These are phyloP conservation scores for Ischnus inquisitorius DNA, from an alignment of 2,888 invertebrate genomes.

Conservation along the genomic window DNA sequence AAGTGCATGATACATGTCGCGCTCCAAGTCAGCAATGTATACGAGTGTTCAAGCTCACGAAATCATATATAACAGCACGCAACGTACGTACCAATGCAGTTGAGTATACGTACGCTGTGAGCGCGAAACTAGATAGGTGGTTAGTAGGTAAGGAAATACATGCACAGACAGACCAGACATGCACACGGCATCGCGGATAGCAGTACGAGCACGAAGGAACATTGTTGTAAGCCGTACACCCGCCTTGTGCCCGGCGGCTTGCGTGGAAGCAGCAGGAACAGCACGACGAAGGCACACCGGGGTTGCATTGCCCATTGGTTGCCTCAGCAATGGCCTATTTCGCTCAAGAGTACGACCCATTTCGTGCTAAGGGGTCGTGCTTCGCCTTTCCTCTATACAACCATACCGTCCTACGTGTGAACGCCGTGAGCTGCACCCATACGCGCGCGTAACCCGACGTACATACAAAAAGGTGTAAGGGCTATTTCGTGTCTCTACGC, in stretches of 20 bases:
- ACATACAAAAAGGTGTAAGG: constrained; percentile 72
- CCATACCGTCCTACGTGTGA: constrained; percentile 34
- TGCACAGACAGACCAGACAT: constrained; percentile 48
- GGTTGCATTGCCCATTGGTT: constrained; percentile 80
- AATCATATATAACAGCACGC: constrained; percentile 45
- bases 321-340: constrained; percentile 82
- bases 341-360: constrained; percentile 82
- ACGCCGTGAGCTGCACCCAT: not conserved
- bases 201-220: constrained; percentile 38
- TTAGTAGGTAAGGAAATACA: constrained; percentile 47
- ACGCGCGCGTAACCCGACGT: not conserved
- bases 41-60: constrained; percentile 40
- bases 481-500: constrained; percentile 61
- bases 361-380: constrained; percentile 78
- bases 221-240: constrained; percentile 36
- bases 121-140: constrained; percentile 33
- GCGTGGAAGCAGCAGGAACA: constrained; percentile 38
- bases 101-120: constrained; percentile 59
- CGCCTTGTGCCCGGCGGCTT: constrained; percentile 45
- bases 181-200: constrained; percentile 58
- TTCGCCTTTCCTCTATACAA: constrained; percentile 64
- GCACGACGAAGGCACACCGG: constrained; percentile 52
- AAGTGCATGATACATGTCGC: constrained; percentile 44
- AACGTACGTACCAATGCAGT: constrained; percentile 62
- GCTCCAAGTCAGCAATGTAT: constrained; percentile 34